Base-by-base conservation (phyloP, 2,113 vertebrate genomes). In the Petaurus breviceps region DNA sequence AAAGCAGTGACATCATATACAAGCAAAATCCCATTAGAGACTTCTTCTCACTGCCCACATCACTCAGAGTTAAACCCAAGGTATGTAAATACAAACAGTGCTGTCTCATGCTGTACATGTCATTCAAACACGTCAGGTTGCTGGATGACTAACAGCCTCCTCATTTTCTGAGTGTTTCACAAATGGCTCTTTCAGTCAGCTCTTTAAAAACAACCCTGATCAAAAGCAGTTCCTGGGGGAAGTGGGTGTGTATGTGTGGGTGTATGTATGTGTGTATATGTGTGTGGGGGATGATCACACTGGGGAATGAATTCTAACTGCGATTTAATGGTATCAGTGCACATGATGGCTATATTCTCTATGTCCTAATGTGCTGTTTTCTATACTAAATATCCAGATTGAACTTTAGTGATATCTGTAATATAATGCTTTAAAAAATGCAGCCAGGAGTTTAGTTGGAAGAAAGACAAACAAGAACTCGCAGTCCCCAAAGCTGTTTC, bases 71-170 rank as follows among this genome's bases (percentile, higher is more conserved):
- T 0, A 9, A 16, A 84, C 26, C 8, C 49, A 0, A 19, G 1
- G 25, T 77, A 77, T 53, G 0, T n/a, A 43, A 84, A 61, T 8
- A 0, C 43, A 11, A 90, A 53, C 11, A 46, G 51, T 22, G 9
- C 47, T 50, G 55, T 8, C 11, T 22, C 0, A 0, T n/a, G 11
- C 10, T 25, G 9, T 10, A 6, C 0, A 0, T 0, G 22, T 7
- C 7, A 9, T 51, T 90, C 90, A n/a, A 37, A 28, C 0, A 1
- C 26, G 43, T 57, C 92, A 4, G 7, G 93, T 37, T 55, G 55
- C 47, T 89, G 8, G 61, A 77, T 92, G 90, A 46, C 46, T 93
- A 57, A 3, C 31, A 23, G 11, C 19, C 11, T 23, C 25, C 8
- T 53, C 54, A 37, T 37, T 68, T 92, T 8, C 50, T 95, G 47